Base-by-base conservation (phyloP, 2,888 invertebrate species). In the Alsophila aescularia region DNA sequence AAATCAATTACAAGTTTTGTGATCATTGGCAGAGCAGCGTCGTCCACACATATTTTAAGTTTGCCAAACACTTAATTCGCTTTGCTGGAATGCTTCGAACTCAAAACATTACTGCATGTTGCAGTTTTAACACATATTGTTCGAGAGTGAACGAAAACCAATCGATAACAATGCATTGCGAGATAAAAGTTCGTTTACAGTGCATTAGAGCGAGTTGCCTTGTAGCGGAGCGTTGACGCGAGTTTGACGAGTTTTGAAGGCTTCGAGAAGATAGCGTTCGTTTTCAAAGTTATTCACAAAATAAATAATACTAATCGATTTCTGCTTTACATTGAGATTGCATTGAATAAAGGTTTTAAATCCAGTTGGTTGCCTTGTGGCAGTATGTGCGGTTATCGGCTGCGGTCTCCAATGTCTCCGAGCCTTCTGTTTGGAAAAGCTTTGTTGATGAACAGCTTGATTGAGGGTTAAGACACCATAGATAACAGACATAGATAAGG, bases 121-220 rank as follows among this genome's bases (percentile, higher is more conserved):
- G 24, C 7, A 7, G 3, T 18, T 18, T 2, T 24, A 24, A 24
- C 7, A 5, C 8, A 24, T 10, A 40, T 16, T 40, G 27, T 45
- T 53, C 43, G 14, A 41, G 29, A 40, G 37, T 15, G 36, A 47
- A 44, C 36, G 37, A 48, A 35, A 37, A n/a, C n/a, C 48, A 42
- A 47, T 52, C 40, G 13, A 42, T 44, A 14, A 44, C 34, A 51
- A n/a, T 45, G 36, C 27, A 8, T 52, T 14, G n/a, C n/a, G 32
- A 52, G 58, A 58, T 58, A 58, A 53, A 40, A 29, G 58, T 49
- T 50, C 50, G 50, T 58, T 58, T 37, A 45, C 58, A 50, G 45
- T 15, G 39, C 49, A 45, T 50, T 49, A 43, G 40, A 52, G 50
- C 27, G 50, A 18, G 27, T 34, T 40, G 40, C 41, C 48, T 48